These are phyloP conservation scores for Clarias batrachus DNA, from an alignment of 2,113 vertebrate species.

Conservation along the genomic window DNA sequence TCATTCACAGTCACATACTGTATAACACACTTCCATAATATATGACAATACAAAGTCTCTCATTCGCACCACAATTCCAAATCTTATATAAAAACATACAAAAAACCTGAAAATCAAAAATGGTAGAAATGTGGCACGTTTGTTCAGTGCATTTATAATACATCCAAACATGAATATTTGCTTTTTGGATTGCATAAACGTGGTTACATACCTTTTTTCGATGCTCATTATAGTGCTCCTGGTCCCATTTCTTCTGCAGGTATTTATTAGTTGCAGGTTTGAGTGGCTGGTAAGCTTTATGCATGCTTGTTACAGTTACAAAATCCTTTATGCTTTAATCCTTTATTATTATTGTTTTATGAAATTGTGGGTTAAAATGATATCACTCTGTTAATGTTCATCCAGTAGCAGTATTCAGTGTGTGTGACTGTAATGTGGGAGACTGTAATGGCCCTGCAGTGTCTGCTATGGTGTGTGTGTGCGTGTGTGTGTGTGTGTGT, in stretches of 20 bases:
- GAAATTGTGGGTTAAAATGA: neutral
- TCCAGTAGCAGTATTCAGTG: neutral
- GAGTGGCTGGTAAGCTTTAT: constrained; percentile 71
- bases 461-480: neutral
- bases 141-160: neutral
- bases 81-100: neutral
- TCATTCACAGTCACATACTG: neutral
- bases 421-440: neutral
- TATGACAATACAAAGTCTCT: neutral
- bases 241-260: constrained; percentile 76
- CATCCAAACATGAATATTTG: neutral
- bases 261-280: constrained; percentile 70
- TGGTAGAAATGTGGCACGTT: neutral
- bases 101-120: too few relatives aligned
- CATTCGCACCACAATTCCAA: neutral
- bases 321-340: neutral
- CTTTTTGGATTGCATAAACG: neutral
- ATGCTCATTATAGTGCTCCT: constrained; percentile 64
- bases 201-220: constrained; percentile 67
- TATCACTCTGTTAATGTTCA: neutral
- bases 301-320: constrained; percentile 59
- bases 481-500: neutral
- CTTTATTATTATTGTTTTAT: neutral
- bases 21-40: neutral
- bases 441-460: neutral